phyloP scores from a whole-genome alignment of 2,797 vertebrate genomes.

The Buphagus erythrorhynchus region DNA sequence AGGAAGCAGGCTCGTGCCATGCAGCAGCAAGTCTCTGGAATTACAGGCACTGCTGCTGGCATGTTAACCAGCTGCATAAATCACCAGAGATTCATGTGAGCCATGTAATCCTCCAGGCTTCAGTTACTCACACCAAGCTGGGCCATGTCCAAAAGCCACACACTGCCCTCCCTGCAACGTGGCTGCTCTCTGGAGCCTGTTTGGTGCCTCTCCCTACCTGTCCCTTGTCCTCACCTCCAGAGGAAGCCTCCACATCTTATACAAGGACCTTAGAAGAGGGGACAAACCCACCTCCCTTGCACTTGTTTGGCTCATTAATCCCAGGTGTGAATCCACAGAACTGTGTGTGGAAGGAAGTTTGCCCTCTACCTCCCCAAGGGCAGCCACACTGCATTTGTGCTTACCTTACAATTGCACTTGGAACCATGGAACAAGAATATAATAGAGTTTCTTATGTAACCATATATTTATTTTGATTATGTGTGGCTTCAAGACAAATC shows the following conservation, averaged over 20 bases:
- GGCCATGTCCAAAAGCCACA: neutral
- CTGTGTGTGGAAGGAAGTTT: neutral
- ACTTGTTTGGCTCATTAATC: neutral
- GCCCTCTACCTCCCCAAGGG: neutral
- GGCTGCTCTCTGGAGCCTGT: neutral
- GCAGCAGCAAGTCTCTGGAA: neutral
- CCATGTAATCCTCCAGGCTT: neutral
- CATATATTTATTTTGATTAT: slow-evolving; percentile 63
- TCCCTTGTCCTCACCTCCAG: neutral
- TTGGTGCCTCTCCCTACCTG: neutral
- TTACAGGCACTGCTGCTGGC: neutral
- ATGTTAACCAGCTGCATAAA: neutral
- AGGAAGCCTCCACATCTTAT: neutral
- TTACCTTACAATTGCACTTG: slow-evolving; percentile 53
- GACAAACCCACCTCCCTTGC: neutral
- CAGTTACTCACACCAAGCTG: neutral
- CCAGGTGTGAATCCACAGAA: neutral
- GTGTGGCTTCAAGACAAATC: slow-evolving; percentile 19
- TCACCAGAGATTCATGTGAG: neutral
- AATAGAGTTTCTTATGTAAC: slow-evolving; percentile 44
- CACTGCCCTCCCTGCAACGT: neutral
- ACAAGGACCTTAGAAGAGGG: neutral
- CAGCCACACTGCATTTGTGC: neutral
- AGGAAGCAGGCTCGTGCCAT: neutral
- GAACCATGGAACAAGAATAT: neutral